Evolutionary conservation across 2,888 invertebrate species (phyloP).

Genomic region (Autographa gamma): DNA sequence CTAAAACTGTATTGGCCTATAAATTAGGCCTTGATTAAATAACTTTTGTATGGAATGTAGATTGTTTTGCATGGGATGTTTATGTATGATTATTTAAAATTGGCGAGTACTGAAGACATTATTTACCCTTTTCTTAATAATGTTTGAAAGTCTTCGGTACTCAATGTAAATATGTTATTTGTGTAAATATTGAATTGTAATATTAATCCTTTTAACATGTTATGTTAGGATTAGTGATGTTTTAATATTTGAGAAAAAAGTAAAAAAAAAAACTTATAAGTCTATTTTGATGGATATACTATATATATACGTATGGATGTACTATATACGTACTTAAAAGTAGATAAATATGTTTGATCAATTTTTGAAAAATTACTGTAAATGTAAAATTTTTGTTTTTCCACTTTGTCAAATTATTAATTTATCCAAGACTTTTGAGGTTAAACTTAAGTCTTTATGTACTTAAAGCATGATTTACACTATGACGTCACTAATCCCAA

Average conservation of each 20-base stretch:
- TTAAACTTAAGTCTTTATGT: no score
- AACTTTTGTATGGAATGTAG: constrained; percentile 21
- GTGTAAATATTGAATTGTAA: constrained; percentile 14
- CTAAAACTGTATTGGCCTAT: background rate
- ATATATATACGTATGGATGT: no score
- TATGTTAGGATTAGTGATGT: constrained; percentile 11
- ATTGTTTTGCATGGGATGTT: constrained; percentile 38
- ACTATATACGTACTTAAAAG: no score
- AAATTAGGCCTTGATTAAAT: constrained; percentile 21
- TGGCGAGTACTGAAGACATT: constrained; percentile 24
- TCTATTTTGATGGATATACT: no score
- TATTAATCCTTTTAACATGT: constrained; percentile 8
- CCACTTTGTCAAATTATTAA: no score
- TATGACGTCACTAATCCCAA: constrained; percentile 27
- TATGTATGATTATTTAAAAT: constrained; percentile 7
- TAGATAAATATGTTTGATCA: no score
- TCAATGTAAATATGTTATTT: constrained; percentile 22
- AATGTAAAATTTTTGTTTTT: no score
- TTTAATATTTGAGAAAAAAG: no score
- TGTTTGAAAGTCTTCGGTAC: constrained; percentile 14
- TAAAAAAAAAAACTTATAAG: no score
- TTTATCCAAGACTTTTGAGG: no score
- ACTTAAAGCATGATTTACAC: no score
- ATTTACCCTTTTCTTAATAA: constrained; percentile 11
- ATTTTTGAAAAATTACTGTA: no score